Conservation (phyloP, 1,140 invertebrate species). For the Heliconius congener region DNA sequence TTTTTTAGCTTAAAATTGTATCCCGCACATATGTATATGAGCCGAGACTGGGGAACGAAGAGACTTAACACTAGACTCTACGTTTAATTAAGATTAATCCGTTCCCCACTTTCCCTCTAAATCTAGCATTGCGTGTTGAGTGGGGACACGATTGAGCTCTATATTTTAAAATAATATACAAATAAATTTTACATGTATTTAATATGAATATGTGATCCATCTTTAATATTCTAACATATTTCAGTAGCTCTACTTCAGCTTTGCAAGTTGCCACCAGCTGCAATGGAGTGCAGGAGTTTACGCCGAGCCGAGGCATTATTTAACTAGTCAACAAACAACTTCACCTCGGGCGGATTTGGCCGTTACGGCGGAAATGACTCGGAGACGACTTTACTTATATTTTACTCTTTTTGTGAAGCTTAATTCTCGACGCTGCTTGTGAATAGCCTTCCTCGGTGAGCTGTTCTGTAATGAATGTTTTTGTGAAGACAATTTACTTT, state of each 20-base stretch:
- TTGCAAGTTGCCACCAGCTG: slow-evolving; percentile 14
- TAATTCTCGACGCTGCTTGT: slow-evolving; percentile 12
- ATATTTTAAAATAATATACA: too few relatives aligned
- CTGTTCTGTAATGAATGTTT: not conserved
- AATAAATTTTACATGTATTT: too few relatives aligned
- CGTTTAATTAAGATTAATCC: too few relatives aligned
- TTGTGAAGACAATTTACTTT: slow-evolving; percentile 10
- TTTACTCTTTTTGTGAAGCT: slow-evolving; percentile 26
- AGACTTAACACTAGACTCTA: too few relatives aligned
- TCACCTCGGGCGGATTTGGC: slow-evolving; percentile 34
- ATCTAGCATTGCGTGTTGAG: too few relatives aligned
- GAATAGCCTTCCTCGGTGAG: slow-evolving; percentile 1
- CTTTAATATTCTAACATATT: not conserved
- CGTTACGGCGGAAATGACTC: slow-evolving; percentile 41
- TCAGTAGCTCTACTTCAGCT: not conserved
- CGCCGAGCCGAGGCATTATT: slow-evolving; percentile 34
- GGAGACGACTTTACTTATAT: slow-evolving; percentile 29
- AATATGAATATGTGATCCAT: not conserved
- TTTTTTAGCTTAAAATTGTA: too few relatives aligned
- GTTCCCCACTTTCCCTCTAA: too few relatives aligned
- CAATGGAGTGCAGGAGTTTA: slow-evolving; percentile 40
- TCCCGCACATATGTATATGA: too few relatives aligned
- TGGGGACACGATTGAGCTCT: too few relatives aligned
- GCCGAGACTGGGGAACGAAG: too few relatives aligned
- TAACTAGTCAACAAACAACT: slow-evolving; percentile 42